These are phyloP conservation scores for Amphipoea oculea DNA, from an alignment of 2,888 invertebrate genomes.

Conservation along the genomic window DNA sequence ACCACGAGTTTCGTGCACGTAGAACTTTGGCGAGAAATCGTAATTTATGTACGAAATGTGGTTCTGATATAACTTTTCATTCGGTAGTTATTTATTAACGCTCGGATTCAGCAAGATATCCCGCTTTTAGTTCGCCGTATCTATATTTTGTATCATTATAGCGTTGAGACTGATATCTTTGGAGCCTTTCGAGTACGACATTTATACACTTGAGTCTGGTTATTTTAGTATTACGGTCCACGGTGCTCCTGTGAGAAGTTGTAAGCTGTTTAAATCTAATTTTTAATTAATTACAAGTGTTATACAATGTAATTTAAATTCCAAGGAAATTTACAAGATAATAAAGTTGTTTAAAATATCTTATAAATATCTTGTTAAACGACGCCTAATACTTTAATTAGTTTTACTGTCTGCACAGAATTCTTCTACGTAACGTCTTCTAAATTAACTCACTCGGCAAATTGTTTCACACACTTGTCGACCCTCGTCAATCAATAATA, in stretches of 20 bases:
- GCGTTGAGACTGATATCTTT: constrained; percentile 37
- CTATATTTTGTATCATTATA: constrained; percentile 33
- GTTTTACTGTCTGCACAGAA: constrained; percentile 11
- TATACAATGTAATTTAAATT: not conserved
- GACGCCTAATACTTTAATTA: constrained; percentile 38
- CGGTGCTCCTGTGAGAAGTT: constrained; percentile 1
- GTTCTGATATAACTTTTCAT: constrained; percentile 63
- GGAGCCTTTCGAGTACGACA: constrained; percentile 15
- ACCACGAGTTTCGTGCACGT: constrained; percentile 40
- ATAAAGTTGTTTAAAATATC: too few species aligned
- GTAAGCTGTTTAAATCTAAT: not conserved
- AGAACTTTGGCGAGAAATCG: constrained; percentile 55
- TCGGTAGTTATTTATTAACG: constrained; percentile 60
- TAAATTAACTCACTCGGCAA: constrained; percentile 80
- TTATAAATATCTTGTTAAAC: not conserved
- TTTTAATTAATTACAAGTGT: not conserved
- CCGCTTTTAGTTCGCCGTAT: constrained; percentile 28
- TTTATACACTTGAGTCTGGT: constrained; percentile 32
- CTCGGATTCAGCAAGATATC: constrained; percentile 46
- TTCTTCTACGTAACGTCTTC: constrained; percentile 49
- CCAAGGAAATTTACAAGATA: not conserved
- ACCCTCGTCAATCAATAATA: constrained; percentile 77
- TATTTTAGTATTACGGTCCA: constrained; percentile 17
- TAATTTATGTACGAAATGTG: constrained; percentile 63
- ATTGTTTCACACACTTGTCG: constrained; percentile 84